phyloP scores from a whole-genome alignment of 2,888 invertebrate species.

The Pachymerium ferrugineum region DNA sequence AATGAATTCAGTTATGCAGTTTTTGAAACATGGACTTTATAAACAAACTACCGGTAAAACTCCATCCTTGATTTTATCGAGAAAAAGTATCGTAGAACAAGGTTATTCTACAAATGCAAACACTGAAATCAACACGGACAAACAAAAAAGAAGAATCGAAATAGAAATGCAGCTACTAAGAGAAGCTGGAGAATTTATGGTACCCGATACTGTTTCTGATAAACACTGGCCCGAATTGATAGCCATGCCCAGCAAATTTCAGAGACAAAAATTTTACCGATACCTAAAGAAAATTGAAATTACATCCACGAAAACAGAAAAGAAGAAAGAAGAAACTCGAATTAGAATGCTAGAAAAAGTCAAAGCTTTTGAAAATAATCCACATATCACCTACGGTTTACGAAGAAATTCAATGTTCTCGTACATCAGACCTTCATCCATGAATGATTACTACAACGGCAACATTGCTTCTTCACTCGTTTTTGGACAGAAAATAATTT shows the following conservation, averaged over 20 bases:
- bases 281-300: not conserved
- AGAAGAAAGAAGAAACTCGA: not conserved
- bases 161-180: not conserved
- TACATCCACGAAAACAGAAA: not conserved
- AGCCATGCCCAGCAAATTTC: not conserved
- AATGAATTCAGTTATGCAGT: no score
- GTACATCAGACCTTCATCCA: conserved; percentile 61
- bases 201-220: not conserved
- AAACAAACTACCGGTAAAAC: no score
- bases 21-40: no score
- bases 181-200: not conserved
- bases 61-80: no score
- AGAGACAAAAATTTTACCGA: not conserved
- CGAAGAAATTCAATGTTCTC: conserved; percentile 54
- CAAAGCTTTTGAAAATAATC: no score
- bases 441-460: conserved; percentile 59
- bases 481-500: conserved; percentile 67
- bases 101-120: no score
- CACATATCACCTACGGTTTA: conserved; percentile 28
- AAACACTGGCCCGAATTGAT: not conserved
- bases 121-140: no score
- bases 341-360: not conserved
- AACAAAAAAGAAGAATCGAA: not conserved
- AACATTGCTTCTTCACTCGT: conserved; percentile 52
- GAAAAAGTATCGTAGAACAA: no score